Conservation (phyloP, 2,113 vertebrate species). For the Strigops habroptila region DNA sequence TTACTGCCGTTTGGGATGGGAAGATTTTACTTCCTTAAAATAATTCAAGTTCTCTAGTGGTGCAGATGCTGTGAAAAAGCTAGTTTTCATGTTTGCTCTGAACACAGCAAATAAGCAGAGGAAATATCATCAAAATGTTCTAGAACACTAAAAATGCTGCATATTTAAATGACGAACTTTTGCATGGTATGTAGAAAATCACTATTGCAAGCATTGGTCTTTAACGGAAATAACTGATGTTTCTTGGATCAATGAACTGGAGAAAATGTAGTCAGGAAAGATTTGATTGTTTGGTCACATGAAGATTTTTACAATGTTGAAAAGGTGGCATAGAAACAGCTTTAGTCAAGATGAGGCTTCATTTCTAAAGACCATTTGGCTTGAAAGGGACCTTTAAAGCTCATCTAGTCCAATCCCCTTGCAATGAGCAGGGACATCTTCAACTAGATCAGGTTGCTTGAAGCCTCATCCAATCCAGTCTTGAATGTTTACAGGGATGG, state of each 20-base stretch:
- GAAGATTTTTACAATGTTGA: neutral
- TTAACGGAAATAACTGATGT: neutral
- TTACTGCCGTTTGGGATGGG: neutral
- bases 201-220: neutral
- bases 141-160: neutral
- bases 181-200: neutral
- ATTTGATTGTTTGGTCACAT: neutral
- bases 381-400: neutral
- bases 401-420: neutral
- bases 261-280: neutral
- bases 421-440: neutral
- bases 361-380: neutral
- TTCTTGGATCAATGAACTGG: neutral
- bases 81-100: neutral
- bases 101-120: neutral
- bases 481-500: neutral
- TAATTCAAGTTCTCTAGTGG: neutral
- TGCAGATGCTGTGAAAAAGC: neutral
- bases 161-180: neutral
- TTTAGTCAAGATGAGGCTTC: neutral
- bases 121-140: neutral
- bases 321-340: neutral
- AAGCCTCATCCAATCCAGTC: neutral
- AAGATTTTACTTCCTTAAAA: conserved; percentile 37
- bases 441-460: neutral